Conservation (phyloP, 2,888 invertebrate genomes). For the Thumatha senex region DNA sequence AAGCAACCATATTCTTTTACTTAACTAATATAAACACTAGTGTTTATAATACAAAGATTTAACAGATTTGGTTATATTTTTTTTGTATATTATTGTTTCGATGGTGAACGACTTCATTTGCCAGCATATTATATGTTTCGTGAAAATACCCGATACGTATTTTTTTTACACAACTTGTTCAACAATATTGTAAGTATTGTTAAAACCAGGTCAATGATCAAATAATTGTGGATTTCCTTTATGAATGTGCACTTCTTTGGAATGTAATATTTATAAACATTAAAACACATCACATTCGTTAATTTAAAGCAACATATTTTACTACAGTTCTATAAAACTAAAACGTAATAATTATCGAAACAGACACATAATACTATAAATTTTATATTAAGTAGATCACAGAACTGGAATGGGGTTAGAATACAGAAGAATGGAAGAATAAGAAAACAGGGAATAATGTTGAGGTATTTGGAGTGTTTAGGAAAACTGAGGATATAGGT, state of each 20-base stretch:
- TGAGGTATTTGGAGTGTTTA: conserved; percentile 42
- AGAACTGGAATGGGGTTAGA: conserved; percentile 43
- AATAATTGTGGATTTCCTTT: no score
- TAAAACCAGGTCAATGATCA: no score
- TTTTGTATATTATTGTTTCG: no score
- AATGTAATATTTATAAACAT: neutral
- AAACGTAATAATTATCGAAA: conserved; percentile 7
- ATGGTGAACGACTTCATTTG: no score
- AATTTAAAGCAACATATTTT: neutral
- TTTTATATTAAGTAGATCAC: conserved; percentile 45
- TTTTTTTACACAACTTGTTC: no score
- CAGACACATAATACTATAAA: conserved; percentile 19
- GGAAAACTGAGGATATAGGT: conserved; percentile 38
- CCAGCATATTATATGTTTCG: no score
- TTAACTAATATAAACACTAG: conserved; percentile 4
- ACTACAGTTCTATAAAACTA: neutral
- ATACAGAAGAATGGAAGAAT: conserved; percentile 20
- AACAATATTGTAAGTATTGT: no score
- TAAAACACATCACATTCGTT: neutral
- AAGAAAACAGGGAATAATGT: neutral
- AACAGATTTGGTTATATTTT: neutral
- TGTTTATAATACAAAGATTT: neutral
- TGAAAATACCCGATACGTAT: no score
- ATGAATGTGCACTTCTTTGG: neutral
- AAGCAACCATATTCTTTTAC: neutral